Conservation (phyloP, 2,888 invertebrate species). For the Macroteleia sp. region DNA sequence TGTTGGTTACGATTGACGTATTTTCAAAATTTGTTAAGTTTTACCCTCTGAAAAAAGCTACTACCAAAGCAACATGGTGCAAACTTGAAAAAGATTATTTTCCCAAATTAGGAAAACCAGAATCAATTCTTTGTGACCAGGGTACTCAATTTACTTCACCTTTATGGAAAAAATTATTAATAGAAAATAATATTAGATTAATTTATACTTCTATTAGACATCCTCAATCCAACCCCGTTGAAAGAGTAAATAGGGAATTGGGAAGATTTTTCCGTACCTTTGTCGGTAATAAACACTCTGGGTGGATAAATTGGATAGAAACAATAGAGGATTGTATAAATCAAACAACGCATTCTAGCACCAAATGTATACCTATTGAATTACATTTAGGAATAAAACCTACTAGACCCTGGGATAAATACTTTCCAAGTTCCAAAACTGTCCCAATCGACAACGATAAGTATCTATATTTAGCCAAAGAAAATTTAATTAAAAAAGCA, state of each 20-base stretch:
- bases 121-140: no score
- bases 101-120: no score
- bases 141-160: neutral
- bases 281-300: neutral
- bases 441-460: no score
- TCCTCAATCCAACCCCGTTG: neutral
- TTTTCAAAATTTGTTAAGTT: no score
- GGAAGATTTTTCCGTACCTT: neutral
- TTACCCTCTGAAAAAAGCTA: no score
- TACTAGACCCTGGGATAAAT: neutral
- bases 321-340: neutral
- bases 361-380: neutral
- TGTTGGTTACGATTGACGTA: no score
- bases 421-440: neutral
- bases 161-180: neutral
- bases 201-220: neutral
- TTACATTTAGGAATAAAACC: neutral
- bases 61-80: no score
- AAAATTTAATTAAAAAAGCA: neutral
- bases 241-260: neutral
- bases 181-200: no score
- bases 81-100: no score
- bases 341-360: neutral
- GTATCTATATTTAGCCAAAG: neutral
- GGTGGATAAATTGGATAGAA: neutral